Evolutionary conservation across 1,140 invertebrate species (phyloP), one percentile per base, ranked within the genome.

Genomic region (Aleiodes sp.): DNA sequence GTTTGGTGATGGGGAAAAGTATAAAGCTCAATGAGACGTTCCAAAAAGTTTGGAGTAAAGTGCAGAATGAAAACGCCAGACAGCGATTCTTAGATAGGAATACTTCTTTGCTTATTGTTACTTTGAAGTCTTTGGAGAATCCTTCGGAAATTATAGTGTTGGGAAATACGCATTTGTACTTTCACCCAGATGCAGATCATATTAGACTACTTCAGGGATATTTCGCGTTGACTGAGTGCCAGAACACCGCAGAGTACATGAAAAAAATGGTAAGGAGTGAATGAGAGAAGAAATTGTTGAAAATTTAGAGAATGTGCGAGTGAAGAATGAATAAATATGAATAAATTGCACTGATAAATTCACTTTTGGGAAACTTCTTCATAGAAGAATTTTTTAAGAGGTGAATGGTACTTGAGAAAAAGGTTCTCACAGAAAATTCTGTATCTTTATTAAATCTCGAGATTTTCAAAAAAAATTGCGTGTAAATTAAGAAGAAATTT

Each of bases 101-200:
- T 12, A 92, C 91, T 10, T 89, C 88, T 8, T 78, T 90, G 43
- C 89, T 90, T 73, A 87, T 88, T 12, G 82, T 88, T 26, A 77
- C 91, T 31, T 83, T 96, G 57, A 86, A 91, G 77, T 89, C 89
- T 6, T 79, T 88, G 57, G 88, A 92, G 26, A 87, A 88, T 75
- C 85, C 86, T 6, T 83, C 86, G 64, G 87, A 91, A 76, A 84
- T 90, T 62, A 66, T 96, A 31, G 79, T 96, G 64, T 87, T 96
- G 60, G 94, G 90, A 21, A 97, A 96, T 78, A 97, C 95, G 0
- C 97, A 98, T 88, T 88, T 98, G 14, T 98, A 95, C 82, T 98
- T 96, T 79, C 93, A 95, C 79, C 94, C 95, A 1, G 90, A 94
- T 82, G 93, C 94, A 6, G 92, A 95, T 86, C 93, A 97, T 78